Conservation (phyloP, 2,113 vertebrate genomes). For the Pituophis catenifer region DNA sequence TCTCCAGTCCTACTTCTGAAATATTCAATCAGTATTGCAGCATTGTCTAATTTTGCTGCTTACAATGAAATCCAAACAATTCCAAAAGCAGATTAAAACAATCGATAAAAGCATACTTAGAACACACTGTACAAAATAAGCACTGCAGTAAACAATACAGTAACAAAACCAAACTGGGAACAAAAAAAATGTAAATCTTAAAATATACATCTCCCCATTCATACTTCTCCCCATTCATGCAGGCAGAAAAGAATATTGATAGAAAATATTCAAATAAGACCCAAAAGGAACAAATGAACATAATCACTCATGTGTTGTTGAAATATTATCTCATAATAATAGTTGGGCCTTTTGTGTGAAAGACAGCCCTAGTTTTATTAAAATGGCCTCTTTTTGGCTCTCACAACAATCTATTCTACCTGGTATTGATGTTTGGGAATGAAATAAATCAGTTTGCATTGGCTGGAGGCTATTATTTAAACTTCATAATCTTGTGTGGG, state of each 20-base stretch:
- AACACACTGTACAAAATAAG: background rate
- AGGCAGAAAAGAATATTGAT: background rate
- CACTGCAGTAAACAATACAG: background rate
- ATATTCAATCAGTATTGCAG: background rate
- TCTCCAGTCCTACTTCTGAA: background rate
- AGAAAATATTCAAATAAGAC: slow-evolving; percentile 13
- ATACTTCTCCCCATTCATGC: background rate
- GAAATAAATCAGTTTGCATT: slow-evolving; percentile 24
- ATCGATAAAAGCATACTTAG: background rate
- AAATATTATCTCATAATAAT: slow-evolving; percentile 10
- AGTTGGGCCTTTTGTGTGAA: slow-evolving; percentile 11
- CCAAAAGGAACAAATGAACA: slow-evolving; percentile 8
- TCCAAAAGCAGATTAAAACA: background rate
- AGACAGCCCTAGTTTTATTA: slow-evolving; percentile 21
- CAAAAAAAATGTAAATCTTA: background rate
- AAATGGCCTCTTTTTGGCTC: slow-evolving; percentile 29
- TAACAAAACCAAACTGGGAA: background rate
- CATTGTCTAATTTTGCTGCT: background rate
- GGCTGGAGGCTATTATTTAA: slow-evolving; percentile 8
- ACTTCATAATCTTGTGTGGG: background rate
- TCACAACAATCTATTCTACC: slow-evolving; percentile 8
- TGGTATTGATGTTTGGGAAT: slow-evolving; percentile 42
- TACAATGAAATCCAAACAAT: background rate
- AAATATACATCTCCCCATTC: background rate
- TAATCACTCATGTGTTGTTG: background rate